These are phyloP conservation scores for Dicerorhinus sumatrensis DNA, from an alignment of 2,113 vertebrate species.

Conservation along the genomic window DNA sequence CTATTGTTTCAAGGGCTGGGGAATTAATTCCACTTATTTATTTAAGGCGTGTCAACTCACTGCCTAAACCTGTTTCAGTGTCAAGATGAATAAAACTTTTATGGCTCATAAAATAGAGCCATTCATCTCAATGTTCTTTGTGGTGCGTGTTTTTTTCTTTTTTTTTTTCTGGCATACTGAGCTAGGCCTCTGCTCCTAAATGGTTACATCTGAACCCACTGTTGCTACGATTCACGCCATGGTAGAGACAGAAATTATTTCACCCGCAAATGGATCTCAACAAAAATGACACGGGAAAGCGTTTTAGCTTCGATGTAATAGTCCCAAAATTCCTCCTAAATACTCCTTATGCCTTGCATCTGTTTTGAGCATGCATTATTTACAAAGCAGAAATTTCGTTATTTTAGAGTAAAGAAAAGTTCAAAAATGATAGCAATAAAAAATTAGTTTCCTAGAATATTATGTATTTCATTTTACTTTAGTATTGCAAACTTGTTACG, in stretches of 20 bases:
- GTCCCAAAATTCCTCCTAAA: neutral
- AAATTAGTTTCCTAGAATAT: conserved; percentile 22
- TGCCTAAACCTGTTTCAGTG: conserved; percentile 96
- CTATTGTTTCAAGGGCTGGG: conserved; percentile 92
- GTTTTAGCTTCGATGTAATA: neutral
- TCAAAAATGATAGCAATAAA: neutral
- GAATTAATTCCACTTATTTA: conserved; percentile 97
- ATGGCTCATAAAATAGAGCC: conserved; percentile 99
- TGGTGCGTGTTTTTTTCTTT: conserved; percentile 82
- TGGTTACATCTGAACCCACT: conserved; percentile 74
- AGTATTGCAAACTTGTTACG: neutral
- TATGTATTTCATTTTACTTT: neutral
- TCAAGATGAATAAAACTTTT: conserved; percentile 99
- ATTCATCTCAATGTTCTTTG: conserved; percentile 94
- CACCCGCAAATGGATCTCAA: conserved; percentile 61
- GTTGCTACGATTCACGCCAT: conserved; percentile 55
- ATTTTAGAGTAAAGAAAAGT: conserved; percentile 64
- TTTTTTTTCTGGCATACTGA: conserved; percentile 80
- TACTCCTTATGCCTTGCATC: neutral
- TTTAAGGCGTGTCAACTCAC: conserved; percentile 98
- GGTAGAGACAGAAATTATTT: conserved; percentile 72
- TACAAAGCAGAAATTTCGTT: conserved; percentile 32
- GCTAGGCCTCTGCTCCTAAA: conserved; percentile 78
- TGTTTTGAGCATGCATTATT: conserved; percentile 34
- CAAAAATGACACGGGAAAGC: conserved; percentile 64